Base-by-base conservation (phyloP, 2,888 invertebrate genomes). In the Mesochorus sp. region DNA sequence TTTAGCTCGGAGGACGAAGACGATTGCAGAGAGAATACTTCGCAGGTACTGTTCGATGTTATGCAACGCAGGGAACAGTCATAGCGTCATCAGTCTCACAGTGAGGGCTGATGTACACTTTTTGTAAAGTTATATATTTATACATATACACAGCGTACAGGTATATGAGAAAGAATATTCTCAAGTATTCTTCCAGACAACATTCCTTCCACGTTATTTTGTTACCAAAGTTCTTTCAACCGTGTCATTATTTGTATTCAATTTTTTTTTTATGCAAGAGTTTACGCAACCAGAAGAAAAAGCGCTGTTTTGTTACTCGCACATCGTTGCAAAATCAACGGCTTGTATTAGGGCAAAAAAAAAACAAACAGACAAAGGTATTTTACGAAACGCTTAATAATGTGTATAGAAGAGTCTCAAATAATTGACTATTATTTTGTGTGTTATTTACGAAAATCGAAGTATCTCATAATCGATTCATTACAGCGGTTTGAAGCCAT, bases 1-100 rank as follows among this genome's bases (percentile, higher is more conserved):
- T 91, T 89, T 57, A 90, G 90, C 71, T 89, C 90, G 1, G 90
- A 91, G 37, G 90, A 90, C 12, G 86, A 87, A n/a, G 82, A 84
- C 8, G 80, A 83, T 68, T 61, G 85, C 61, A 91, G 91, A 44
- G 91, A 91, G 79, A 92, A 90, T 85, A 92, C 92, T 77, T 91
- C 91, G 47, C 91, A 93, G 86, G 89, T 92, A 80, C 84, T 93
- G 42, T 92, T 93, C 68, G 91, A 92, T 82, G 92, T 93, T 84
- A 86, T 93, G 47, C 89, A 90, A 81, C 89, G 90, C 77, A 85
- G 90, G 79, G 90, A 90, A 82, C 86, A 87, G 76, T 80, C 78
- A 73, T 78, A 76, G 68, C 37, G 8, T 59, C 24, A 66, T 79
- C 67, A 21, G 70, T 61, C 74, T 75, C 68, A 37, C n/a, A n/a